A percentile compares a stretch with the other conserved stretches of the same genome.
These are phyloP conservation scores for Camelus dromedarius DNA, from an alignment of 2,113 vertebrate species.

Conservation along the genomic window DNA sequence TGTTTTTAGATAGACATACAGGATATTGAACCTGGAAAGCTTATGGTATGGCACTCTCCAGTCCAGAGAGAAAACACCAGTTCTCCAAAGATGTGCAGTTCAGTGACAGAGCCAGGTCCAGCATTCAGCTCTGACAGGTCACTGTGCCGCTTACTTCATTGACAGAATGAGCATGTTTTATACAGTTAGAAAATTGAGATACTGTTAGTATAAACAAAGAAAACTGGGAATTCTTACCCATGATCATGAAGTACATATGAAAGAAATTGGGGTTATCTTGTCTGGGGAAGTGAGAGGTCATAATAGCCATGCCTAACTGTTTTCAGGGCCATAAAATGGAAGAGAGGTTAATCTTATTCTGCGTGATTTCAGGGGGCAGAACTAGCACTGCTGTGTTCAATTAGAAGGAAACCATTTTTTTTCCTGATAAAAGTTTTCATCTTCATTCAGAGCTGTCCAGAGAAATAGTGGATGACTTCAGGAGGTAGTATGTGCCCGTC, in stretches of 20 bases:
- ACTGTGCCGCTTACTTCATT: constrained; percentile 9
- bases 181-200: not conserved
- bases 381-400: not conserved
- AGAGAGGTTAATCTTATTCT: not conserved
- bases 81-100: not conserved
- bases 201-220: not conserved
- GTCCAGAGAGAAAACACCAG: not conserved
- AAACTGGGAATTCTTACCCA: not conserved
- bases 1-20: not conserved
- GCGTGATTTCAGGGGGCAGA: not conserved
- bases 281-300: not conserved
- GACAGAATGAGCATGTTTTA: not conserved
- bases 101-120: not conserved
- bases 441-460: not conserved
- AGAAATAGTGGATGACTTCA: not conserved
- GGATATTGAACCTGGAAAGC: not conserved
- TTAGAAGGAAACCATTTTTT: constrained; percentile 47
- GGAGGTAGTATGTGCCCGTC: not conserved
- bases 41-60: not conserved
- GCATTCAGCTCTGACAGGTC: not conserved
- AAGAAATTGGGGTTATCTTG: not conserved
- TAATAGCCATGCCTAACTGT: not conserved
- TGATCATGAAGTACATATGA: not conserved
- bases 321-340: not conserved
- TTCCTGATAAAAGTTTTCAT: not conserved